Base-by-base conservation (phyloP, 1,140 invertebrate species). In the Drosophila takahashii region DNA sequence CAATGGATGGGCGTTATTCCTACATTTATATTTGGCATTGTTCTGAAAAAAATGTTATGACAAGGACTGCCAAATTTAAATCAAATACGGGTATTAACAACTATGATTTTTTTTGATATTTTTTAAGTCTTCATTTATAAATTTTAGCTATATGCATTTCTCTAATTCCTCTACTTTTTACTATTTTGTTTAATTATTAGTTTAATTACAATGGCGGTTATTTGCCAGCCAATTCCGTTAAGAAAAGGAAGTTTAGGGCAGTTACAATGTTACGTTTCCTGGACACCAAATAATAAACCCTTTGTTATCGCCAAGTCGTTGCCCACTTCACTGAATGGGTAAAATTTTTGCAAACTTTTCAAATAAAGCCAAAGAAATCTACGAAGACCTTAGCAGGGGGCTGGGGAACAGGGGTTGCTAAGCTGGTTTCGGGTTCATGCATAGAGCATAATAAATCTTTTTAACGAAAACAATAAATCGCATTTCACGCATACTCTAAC, bases 381-480 rank as follows among this genome's bases (percentile, higher is more conserved):
- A 48, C 16, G n/a, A 48, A 32, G 41, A 37, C 57, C 47, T 52
- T 11, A 52, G 16, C 27, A 3, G 13, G 27, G 51, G 26, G 8
- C 18, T 50, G 48, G 42, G 45, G 16, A 36, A n/a, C 10, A n/a
- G 37, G 36, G 16, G 45, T 27, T 64, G 51, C 18, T 64, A 41
- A 18, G 52, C 53, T 45, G 59, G 36, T 42, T 52, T 52, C 37
- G 45, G 47, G 64, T 65, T 67, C 60, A 67, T 26, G 48, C 61
- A 56, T 69, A 74, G 59, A 58, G 59, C 72, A 69, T 89, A 87
- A 87, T 89, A 87, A 87, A 87, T 87, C 83, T 87, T 83, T 87
- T 89, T 72, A 87, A 76, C 84, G 83, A 87, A 89, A 87, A 87
- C 84, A 87, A 87, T 87, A 87, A 87, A 87, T 87, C 83, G 83